phyloP scores from a whole-genome alignment of 2,888 invertebrate genomes.

The Hydriomena furcata region DNA sequence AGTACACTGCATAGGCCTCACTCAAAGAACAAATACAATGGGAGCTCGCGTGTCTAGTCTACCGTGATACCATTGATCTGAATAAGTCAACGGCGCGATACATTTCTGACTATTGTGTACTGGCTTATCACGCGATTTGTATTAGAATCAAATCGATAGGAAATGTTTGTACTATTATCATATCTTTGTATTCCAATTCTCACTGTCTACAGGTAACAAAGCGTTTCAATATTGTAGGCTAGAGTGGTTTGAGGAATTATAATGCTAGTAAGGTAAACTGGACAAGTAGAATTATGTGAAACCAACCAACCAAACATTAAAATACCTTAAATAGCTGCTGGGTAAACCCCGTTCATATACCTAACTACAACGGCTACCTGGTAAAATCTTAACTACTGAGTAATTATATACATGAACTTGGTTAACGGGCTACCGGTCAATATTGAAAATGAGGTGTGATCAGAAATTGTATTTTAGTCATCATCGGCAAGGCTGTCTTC shows the following conservation, averaged over 20 bases:
- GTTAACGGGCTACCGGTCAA: too few species aligned
- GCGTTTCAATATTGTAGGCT: background rate
- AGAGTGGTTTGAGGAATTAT: background rate
- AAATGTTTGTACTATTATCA: constrained; percentile 3
- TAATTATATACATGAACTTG: too few species aligned
- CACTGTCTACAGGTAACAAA: background rate
- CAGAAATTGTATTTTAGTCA: background rate
- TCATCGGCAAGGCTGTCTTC: constrained; percentile 1
- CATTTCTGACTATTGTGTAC: constrained; percentile 24
- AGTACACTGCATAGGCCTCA: too few species aligned
- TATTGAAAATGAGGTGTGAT: background rate
- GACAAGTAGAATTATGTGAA: background rate
- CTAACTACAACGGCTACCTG: too few species aligned
- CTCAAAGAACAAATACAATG: background rate
- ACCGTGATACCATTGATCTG: constrained; percentile 3
- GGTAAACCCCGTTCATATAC: too few species aligned
- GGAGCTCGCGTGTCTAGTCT: constrained; percentile 6
- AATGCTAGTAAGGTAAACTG: background rate
- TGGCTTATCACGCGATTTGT: constrained; percentile 18
- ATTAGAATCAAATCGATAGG: constrained; percentile 16
- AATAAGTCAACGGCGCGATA: constrained; percentile 25
- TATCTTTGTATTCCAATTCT: background rate
- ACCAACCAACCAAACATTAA: background rate
- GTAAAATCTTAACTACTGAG: too few species aligned
- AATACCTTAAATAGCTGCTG: too few species aligned